Conservation (phyloP, 2,797 vertebrate genomes). For the Aulostomus chinensis region DNA sequence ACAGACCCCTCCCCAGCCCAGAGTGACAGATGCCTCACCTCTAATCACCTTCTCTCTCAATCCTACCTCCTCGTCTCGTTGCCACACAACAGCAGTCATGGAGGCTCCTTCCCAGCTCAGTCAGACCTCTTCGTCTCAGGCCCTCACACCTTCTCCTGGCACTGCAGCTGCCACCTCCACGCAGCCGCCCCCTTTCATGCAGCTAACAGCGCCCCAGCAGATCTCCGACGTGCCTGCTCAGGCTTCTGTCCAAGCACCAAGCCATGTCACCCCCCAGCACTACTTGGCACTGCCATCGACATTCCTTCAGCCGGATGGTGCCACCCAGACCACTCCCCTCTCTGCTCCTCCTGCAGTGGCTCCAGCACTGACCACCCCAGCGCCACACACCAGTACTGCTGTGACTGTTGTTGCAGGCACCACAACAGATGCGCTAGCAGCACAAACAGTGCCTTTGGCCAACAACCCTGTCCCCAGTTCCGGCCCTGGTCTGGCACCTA, state of each 20-base stretch:
- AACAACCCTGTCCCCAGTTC: slow-evolving; percentile 71
- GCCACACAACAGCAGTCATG: slow-evolving; percentile 77
- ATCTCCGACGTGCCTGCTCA: slow-evolving; percentile 77
- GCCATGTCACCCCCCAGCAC: slow-evolving; percentile 81
- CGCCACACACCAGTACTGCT: slow-evolving; percentile 37
- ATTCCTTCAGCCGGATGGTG: slow-evolving; percentile 81
- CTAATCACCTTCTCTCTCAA: slow-evolving; percentile 82
- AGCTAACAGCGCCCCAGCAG: slow-evolving; percentile 76
- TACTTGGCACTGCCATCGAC: slow-evolving; percentile 84
- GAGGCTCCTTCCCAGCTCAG: slow-evolving; percentile 73
- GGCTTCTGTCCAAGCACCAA: slow-evolving; percentile 81
- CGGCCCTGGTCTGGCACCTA: slow-evolving; percentile 39
- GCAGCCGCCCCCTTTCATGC: slow-evolving; percentile 73
- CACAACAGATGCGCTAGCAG: slow-evolving; percentile 45
- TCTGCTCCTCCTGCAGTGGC: slow-evolving; percentile 34
- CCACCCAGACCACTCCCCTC: slow-evolving; percentile 71
- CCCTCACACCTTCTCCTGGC: slow-evolving; percentile 72
- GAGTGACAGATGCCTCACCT: slow-evolving; percentile 76
- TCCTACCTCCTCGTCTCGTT: slow-evolving; percentile 79
- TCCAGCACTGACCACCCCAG: slow-evolving; percentile 35
- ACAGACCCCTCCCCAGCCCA: slow-evolving; percentile 76
- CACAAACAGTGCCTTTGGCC: slow-evolving; percentile 85
- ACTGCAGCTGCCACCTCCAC: slow-evolving; percentile 71
- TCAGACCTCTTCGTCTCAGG: slow-evolving; percentile 62
- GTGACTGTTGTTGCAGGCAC: slow-evolving; percentile 35